These are phyloP conservation scores for Macquaria ambigua DNA, from an alignment of 2,113 vertebrate species.

Conservation along the genomic window DNA sequence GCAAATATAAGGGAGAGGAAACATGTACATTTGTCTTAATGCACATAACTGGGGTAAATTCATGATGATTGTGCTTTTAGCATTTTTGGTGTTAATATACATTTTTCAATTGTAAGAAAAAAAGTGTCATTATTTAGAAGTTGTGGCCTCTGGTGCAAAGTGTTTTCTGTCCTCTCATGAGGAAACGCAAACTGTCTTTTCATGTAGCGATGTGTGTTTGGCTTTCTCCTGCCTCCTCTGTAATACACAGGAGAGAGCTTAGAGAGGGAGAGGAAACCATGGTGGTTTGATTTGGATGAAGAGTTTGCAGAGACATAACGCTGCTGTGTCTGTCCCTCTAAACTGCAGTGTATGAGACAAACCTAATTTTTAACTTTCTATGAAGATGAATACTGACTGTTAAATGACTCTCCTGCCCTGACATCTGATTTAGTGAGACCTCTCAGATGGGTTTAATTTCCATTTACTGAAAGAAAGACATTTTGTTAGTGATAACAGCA, in stretches of 20 bases:
- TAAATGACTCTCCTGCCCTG: conserved; percentile 41
- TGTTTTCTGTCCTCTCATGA: background rate
- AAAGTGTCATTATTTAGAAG: background rate
- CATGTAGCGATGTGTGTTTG: background rate
- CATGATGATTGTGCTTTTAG: background rate
- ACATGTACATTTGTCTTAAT: background rate
- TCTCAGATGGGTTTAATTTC: conserved; percentile 63
- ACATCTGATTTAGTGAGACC: conserved; percentile 78
- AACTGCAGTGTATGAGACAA: conserved; percentile 1
- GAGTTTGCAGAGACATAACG: conserved; percentile 18
- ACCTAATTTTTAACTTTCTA: conserved; percentile 17
- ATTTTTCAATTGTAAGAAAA: background rate
- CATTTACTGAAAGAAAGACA: background rate
- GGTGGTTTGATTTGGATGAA: conserved; percentile 36
- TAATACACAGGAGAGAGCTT: conserved; percentile 8
- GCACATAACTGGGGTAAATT: background rate
- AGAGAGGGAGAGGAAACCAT: background rate
- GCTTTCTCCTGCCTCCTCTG: background rate
- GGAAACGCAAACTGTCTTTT: background rate
- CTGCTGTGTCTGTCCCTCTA: conserved; percentile 35
- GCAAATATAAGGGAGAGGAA: background rate
- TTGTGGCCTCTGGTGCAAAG: background rate
- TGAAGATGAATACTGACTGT: conserved; percentile 36
- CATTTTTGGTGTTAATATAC: background rate
- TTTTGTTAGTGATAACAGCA: conserved; percentile 34